phyloP scores from a whole-genome alignment of 2,113 vertebrate genomes.

The Heterotis niloticus region DNA sequence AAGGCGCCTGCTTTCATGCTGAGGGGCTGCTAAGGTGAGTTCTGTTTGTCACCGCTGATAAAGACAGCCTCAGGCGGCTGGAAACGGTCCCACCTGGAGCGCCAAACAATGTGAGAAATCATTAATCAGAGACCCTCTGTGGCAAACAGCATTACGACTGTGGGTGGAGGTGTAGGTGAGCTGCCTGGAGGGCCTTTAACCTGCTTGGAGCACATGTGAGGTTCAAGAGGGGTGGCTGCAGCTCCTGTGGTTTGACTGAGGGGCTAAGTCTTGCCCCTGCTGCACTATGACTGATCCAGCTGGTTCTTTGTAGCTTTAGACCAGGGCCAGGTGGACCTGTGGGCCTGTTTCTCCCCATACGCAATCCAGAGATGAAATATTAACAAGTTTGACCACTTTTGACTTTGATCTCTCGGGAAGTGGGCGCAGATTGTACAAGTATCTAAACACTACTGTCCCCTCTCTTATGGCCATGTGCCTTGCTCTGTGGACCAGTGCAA shows the following conservation, averaged over 20 bases:
- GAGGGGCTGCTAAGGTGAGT: not conserved
- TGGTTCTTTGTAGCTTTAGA: too few species aligned
- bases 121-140: not conserved
- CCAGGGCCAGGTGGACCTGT: not conserved
- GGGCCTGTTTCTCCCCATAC: too few species aligned
- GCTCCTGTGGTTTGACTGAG: not conserved
- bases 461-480: not conserved
- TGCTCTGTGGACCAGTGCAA: not conserved
- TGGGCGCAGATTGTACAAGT: not conserved
- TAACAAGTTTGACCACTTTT: slow-evolving; percentile 3
- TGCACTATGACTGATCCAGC: too few species aligned
- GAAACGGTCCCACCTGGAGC: not conserved
- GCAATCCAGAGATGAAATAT: not conserved
- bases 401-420: slow-evolving; percentile 14
- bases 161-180: not conserved
- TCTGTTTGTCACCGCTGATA: not conserved
- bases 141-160: not conserved
- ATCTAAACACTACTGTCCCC: not conserved
- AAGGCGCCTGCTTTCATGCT: not conserved
- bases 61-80: not conserved
- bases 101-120: not conserved
- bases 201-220: not conserved
- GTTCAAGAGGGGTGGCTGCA: not conserved
- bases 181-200: not conserved
- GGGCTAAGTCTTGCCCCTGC: not conserved